phyloP scores from a whole-genome alignment of 1,140 invertebrate genomes.

The Diabrotica virgifera region DNA sequence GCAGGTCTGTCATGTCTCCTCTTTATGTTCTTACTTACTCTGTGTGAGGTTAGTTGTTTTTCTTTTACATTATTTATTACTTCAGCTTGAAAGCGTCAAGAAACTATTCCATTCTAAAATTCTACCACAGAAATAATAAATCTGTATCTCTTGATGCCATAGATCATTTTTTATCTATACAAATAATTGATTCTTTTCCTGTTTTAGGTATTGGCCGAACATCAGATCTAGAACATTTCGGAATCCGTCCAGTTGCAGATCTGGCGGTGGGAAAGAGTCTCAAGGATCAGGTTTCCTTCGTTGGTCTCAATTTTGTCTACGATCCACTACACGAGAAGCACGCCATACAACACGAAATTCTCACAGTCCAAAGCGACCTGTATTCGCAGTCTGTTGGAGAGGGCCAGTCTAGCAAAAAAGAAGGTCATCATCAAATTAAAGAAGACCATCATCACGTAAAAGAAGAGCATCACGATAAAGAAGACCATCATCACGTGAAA shows the following conservation, averaged over 20 bases:
- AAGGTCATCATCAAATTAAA: neutral
- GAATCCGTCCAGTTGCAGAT: constrained; percentile 48
- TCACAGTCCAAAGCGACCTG: neutral
- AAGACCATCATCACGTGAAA: neutral
- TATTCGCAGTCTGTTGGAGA: neutral
- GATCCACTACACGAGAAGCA: constrained; percentile 16
- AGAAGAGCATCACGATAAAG: no score
- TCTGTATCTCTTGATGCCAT: no score
- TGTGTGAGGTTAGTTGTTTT: no score
- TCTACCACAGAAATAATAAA: no score
- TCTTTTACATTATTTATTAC: no score
- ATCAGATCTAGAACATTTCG: constrained; percentile 50
- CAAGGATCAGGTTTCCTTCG: constrained; percentile 53
- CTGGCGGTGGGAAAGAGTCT: constrained; percentile 56
- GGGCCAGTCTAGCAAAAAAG: neutral
- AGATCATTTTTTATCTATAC: no score
- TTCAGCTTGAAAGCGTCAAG: no score
- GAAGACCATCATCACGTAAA: neutral
- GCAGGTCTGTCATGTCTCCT: no score
- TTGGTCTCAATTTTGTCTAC: constrained; percentile 38
- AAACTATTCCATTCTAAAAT: no score
- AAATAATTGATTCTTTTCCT: no score
- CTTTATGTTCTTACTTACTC: no score
- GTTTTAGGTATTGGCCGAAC: constrained; percentile 70
- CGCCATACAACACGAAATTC: neutral